Percentiles rank a stretch among this genome's conserved stretches.
Conservation (phyloP, 2,113 vertebrate species). For the Reinhardtius hippoglossoides region DNA sequence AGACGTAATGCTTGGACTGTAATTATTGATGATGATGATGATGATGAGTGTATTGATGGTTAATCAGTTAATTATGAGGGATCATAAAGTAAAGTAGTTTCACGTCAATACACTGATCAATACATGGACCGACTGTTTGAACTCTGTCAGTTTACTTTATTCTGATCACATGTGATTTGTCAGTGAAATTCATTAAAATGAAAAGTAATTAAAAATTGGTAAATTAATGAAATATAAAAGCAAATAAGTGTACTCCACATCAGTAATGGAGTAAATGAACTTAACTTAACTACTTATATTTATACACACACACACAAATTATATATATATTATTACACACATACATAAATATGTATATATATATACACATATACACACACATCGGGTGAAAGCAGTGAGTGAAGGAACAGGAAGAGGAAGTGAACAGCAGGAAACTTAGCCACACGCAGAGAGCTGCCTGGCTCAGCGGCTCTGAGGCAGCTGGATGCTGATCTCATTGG, state of each 20-base stretch:
- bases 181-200: too few relatives aligned
- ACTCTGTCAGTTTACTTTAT: background rate
- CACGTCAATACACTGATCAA: background rate
- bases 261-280: too few relatives aligned
- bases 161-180: background rate
- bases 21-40: background rate
- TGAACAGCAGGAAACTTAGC: background rate
- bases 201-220: too few relatives aligned
- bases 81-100: background rate
- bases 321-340: too few relatives aligned
- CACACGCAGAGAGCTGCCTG: slow-evolving; percentile 3
- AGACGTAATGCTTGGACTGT: background rate
- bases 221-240: too few relatives aligned
- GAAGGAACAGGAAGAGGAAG: slow-evolving; percentile 25
- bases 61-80: background rate
- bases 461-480: slow-evolving; percentile 48
- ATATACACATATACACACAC: too few relatives aligned
- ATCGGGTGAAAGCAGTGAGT: background rate
- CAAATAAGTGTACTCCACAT: too few relatives aligned
- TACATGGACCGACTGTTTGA: background rate
- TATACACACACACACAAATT: too few relatives aligned
- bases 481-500: background rate
- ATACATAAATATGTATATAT: too few relatives aligned
- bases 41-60: background rate
- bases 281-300: too few relatives aligned